Base-by-base conservation (phyloP, 2,797 vertebrate species). In the Hafferia zeledoni region DNA sequence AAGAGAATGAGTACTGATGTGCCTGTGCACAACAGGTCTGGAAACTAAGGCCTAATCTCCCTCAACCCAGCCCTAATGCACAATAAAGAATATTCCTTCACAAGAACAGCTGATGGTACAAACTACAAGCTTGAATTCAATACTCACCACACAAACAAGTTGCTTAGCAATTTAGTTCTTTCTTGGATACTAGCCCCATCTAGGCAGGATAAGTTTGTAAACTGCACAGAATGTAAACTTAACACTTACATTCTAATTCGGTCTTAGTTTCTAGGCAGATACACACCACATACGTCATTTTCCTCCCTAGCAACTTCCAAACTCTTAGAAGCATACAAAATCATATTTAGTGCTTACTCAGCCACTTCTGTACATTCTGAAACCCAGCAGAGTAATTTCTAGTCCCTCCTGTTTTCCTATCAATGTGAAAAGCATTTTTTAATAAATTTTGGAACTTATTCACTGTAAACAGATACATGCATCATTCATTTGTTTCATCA, bases 1-100 rank as follows among this genome's bases (percentile, higher is more conserved):
- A 49, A 90, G 47, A 65, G 31, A 64, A 27, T 92, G 81, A 97
- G 41, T 95, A 90, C 4, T 70, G 44, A 37, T 86, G 41, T 84
- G 81, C 6, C 56, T 72, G 28, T 57, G 56, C 70, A 72, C 18
- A 85, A 28, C 15, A 24, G 5, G 68, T 78, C 50, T 49, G 56
- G n/a, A 70, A 79, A 52, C 10, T 43, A 70, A 75, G 50, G 44
- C n/a, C 31, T 35, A 20, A 71, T 43, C 27, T 13, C 71, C 61
- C 13, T 19, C 24, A 43, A 68, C 39, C 49, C 4, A 5, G 37
- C 22, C 31, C n/a, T 19, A 50, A 24, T 9, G 33, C 68, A 60
- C 39, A 69, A 60, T 22, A 86, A 63, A 57, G 37, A 85, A 90
- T 39, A 57, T 50, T 72, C 43, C 55, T 57, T n/a, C 15, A 47